These are phyloP conservation scores for Pseudochaenichthys georgianus DNA, from an alignment of 2,797 vertebrate genomes.

Conservation along the genomic window DNA sequence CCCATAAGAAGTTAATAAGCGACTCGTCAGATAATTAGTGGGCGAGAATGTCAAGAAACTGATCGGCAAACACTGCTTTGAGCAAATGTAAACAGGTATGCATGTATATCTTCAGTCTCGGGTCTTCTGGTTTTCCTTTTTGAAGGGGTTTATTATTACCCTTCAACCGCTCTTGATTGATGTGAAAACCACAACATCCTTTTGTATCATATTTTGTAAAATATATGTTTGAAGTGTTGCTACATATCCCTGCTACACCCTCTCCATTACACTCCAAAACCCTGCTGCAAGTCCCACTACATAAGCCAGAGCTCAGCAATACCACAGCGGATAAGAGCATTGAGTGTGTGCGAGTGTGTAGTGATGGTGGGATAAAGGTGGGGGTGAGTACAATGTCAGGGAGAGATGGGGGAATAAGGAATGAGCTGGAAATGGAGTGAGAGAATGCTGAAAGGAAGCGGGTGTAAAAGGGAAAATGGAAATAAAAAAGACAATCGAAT, in stretches of 20 bases:
- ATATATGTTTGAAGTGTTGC: background rate
- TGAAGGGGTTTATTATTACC: background rate
- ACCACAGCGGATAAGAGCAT: slow-evolving; percentile 44
- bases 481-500: slow-evolving; percentile 47
- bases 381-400: background rate
- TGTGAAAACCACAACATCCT: background rate
- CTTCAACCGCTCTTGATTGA: background rate
- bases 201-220: background rate
- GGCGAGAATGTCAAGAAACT: too few relatives aligned
- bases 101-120: too few relatives aligned
- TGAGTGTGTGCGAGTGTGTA: slow-evolving; percentile 15
- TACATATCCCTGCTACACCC: background rate
- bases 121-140: too few relatives aligned
- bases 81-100: too few relatives aligned
- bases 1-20: too few relatives aligned
- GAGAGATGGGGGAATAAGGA: slow-evolving; percentile 19
- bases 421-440: slow-evolving; percentile 19
- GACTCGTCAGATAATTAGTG: too few relatives aligned
- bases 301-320: slow-evolving; percentile 55
- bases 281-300: slow-evolving; percentile 44
- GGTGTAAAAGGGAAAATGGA: slow-evolving; percentile 8
- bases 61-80: too few relatives aligned
- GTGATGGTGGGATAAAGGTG: background rate
- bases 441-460: slow-evolving; percentile 21
- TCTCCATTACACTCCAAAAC: slow-evolving; percentile 36